phyloP scores from a whole-genome alignment of 2,797 vertebrate species.

The Rhyacichthys aspro region DNA sequence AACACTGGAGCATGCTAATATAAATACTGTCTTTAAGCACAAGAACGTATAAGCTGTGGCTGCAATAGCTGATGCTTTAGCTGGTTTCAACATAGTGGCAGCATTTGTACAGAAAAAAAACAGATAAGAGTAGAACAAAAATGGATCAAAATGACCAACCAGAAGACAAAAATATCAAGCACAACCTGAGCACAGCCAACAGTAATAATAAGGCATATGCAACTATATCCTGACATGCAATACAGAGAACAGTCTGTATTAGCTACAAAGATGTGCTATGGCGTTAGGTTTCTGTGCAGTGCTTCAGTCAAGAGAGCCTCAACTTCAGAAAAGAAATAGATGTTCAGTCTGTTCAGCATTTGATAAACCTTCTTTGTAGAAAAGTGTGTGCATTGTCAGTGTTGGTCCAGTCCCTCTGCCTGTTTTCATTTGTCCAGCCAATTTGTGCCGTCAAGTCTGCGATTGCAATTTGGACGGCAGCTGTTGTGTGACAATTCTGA shows the following conservation, averaged over 20 bases:
- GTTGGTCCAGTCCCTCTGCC: not conserved
- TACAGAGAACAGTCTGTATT: too few relatives aligned
- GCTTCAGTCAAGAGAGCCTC: not conserved
- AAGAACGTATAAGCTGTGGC: slow-evolving; percentile 33
- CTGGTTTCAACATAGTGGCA: slow-evolving; percentile 40
- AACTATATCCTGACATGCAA: too few relatives aligned
- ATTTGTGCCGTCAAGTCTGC: slow-evolving; percentile 5
- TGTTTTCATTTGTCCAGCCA: slow-evolving; percentile 15
- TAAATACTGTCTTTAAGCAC: slow-evolving; percentile 24
- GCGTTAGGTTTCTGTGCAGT: not conserved
- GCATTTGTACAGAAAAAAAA: slow-evolving; percentile 31
- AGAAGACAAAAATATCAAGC: too few relatives aligned
- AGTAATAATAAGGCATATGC: too few relatives aligned
- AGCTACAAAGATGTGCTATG: too few relatives aligned
- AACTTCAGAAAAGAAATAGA: not conserved
- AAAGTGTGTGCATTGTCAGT: not conserved
- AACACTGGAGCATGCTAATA: slow-evolving; percentile 41
- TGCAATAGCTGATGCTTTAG: slow-evolving; percentile 34
- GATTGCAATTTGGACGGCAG: slow-evolving; percentile 18
- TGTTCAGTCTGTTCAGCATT: slow-evolving; percentile 1
- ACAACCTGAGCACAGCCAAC: too few relatives aligned
- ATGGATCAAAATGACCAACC: too few relatives aligned
- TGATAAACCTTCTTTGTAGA: slow-evolving; percentile 3
- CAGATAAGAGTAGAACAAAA: slow-evolving; percentile 33
- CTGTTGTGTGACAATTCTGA: slow-evolving; percentile 27